These are phyloP conservation scores for Heteromurus nitidus DNA, from an alignment of 2,888 invertebrate species.

Conservation along the genomic window DNA sequence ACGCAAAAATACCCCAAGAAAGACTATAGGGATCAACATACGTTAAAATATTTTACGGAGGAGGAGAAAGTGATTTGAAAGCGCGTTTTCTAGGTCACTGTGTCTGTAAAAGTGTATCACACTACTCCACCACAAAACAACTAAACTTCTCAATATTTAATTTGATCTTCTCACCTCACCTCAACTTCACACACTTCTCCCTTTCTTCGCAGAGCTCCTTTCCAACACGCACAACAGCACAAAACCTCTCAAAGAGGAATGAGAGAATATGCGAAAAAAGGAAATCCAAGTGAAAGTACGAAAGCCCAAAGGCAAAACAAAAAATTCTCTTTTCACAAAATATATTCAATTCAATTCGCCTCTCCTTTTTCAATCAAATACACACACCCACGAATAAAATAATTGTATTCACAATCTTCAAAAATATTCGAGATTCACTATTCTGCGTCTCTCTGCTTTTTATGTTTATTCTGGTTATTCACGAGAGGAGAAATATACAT, in stretches of 20 bases:
- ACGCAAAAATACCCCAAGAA: no score
- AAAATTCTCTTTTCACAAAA: slow-evolving; percentile 3
- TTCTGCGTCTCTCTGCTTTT: slow-evolving; percentile 26
- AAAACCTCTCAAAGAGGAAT: not conserved
- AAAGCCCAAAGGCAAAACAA: slow-evolving; percentile 45
- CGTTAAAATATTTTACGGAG: not conserved
- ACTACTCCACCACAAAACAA: not conserved
- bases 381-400: no score
- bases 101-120: no score
- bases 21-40: no score
- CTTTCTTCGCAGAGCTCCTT: not conserved
- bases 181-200: not conserved
- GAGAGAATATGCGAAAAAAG: slow-evolving; percentile 3
- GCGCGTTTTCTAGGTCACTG: slow-evolving; percentile 50
- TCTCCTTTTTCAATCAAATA: no score
- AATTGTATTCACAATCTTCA: no score
- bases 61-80: slow-evolving; percentile 24
- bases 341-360: slow-evolving; percentile 29
- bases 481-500: no score
- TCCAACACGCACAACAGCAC: not conserved
- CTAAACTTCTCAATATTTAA: slow-evolving; percentile 41
- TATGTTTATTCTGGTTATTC: no score
- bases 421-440: not conserved
- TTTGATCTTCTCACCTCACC: no score
- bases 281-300: slow-evolving; percentile 42